Evolutionary conservation across 2,113 vertebrate genomes (phyloP).

Genomic region (Panurus biarmicus): DNA sequence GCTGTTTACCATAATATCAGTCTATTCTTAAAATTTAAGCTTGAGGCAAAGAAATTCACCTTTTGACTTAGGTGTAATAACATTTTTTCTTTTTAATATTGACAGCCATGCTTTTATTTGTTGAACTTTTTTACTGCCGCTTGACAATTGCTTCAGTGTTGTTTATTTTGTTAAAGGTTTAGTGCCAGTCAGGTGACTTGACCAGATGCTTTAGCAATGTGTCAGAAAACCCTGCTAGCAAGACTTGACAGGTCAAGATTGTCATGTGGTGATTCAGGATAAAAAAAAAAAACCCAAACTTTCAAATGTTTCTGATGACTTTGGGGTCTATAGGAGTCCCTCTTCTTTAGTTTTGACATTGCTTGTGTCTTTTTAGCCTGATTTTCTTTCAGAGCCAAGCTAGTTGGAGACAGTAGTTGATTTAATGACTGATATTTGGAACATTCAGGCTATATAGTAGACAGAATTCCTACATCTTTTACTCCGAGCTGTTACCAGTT

Average conservation of each 20-base stretch:
- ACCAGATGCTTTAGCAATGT: not conserved
- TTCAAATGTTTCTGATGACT: not conserved
- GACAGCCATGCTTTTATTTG: accelerated
- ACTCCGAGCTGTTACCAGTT: not conserved
- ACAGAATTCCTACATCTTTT: not conserved
- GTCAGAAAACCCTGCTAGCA: not conserved
- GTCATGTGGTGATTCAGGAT: not conserved
- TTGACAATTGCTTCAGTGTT: not conserved
- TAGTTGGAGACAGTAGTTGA: not conserved
- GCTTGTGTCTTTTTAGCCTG: not conserved
- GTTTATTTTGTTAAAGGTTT: not conserved
- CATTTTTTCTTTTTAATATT: not conserved
- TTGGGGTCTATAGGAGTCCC: not conserved
- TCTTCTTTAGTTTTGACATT: not conserved
- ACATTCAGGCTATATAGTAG: not conserved
- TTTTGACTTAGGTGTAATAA: not conserved
- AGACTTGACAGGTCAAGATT: not conserved
- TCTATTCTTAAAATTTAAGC: not conserved
- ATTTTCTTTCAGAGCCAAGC: not conserved
- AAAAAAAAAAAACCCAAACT: not conserved
- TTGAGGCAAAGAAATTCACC: not conserved
- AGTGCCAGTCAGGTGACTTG: not conserved
- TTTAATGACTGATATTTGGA: not conserved
- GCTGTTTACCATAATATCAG: not conserved
- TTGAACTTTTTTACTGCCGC: not conserved